Conservation (phyloP, 2,888 invertebrate genomes). For the Psococerastis gibbosa region DNA sequence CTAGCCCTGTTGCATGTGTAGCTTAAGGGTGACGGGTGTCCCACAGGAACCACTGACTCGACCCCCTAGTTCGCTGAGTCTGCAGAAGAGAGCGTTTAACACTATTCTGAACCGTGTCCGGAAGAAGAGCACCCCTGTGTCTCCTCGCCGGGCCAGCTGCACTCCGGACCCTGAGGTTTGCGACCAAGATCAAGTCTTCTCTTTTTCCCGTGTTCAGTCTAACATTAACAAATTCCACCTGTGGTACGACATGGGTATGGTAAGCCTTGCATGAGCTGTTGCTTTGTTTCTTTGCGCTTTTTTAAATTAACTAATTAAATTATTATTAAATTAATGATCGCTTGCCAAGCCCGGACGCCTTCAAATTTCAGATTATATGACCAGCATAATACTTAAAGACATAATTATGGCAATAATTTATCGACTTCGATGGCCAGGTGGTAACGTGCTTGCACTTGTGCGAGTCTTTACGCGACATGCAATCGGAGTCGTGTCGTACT, state of each 20-base stretch:
- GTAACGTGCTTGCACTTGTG: too few species aligned
- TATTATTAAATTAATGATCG: too few species aligned
- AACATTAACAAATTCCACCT: slow-evolving; percentile 6
- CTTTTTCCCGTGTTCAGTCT: background rate
- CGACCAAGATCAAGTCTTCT: background rate
- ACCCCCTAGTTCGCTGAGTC: slow-evolving; percentile 7
- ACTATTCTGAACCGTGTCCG: slow-evolving; percentile 1
- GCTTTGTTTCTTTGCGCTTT: too few species aligned
- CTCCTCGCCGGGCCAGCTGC: background rate
- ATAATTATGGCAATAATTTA: too few species aligned
- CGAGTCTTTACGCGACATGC: too few species aligned
- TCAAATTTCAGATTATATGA: too few species aligned
- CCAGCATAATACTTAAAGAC: too few species aligned
- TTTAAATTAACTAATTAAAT: too few species aligned
- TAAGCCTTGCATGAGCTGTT: background rate
- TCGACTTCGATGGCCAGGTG: too few species aligned
- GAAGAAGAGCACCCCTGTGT: background rate
- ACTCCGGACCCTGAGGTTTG: background rate
- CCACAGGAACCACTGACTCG: background rate
- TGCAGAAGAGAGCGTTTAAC: background rate
- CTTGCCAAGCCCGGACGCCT: too few species aligned
- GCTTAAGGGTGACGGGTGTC: slow-evolving; percentile 4
- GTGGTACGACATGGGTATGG: slow-evolving; percentile 1
- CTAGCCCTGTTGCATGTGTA: too few species aligned
- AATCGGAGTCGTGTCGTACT: too few species aligned